Conservation (phyloP, 2,888 invertebrate species). For the Dryadula phaetusa region DNA sequence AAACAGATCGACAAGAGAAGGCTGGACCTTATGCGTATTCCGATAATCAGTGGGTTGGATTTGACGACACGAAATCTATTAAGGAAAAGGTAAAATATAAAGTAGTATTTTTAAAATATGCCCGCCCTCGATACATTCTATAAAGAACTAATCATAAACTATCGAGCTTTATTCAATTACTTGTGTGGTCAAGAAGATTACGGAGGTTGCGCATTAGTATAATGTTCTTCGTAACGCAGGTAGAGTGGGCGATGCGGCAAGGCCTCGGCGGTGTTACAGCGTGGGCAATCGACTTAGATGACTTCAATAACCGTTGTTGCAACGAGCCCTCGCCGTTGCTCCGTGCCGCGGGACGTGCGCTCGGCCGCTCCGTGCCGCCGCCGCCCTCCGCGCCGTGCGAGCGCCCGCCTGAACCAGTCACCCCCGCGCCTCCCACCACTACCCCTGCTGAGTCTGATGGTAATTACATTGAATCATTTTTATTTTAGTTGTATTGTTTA, state of each 20-base stretch:
- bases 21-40: conserved; percentile 91
- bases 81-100: conserved; percentile 86
- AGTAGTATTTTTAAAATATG: background rate
- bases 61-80: conserved; percentile 91
- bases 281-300: conserved; percentile 95
- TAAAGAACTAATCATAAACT: too few species aligned
- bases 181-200: too few species aligned
- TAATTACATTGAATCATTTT: conserved; percentile 43
- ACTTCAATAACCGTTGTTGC: conserved; percentile 94
- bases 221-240: conserved; percentile 64
- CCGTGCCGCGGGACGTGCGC: conserved; percentile 89
- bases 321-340: conserved; percentile 91
- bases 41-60: conserved; percentile 95
- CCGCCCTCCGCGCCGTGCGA: conserved; percentile 79
- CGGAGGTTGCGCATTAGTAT: too few species aligned
- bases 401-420: conserved; percentile 88
- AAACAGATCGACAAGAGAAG: conserved; percentile 83
- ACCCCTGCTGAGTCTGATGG: conserved; percentile 78
- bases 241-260: conserved; percentile 88
- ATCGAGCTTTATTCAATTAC: too few species aligned
- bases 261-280: conserved; percentile 93
- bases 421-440: conserved; percentile 90
- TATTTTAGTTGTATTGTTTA: background rate
- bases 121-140: too few species aligned
- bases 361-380: conserved; percentile 81